Evolutionary conservation across 2,797 vertebrate species (phyloP), one percentile per base, ranked within the genome.

Genomic region (Lutjanus argentimaculatus): DNA sequence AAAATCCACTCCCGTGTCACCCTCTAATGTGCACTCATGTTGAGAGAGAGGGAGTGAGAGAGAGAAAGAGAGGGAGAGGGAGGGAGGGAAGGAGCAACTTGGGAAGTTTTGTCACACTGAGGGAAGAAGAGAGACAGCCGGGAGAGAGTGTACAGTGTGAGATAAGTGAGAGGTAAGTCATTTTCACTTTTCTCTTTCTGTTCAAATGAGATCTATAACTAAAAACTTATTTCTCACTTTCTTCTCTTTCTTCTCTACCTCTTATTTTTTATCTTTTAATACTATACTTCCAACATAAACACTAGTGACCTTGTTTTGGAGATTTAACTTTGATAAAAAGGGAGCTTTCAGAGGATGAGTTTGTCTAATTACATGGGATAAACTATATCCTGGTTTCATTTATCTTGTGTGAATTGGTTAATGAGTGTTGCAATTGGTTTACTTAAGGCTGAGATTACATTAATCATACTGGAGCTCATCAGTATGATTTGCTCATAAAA

Each of bases 111-210:
- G 79, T 81, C 65, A 85, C 64, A 78, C 85, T 71, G 82, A 87
- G 73, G 62, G 64, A 80, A 87, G 80, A 79, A 63, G 83, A 82
- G 53, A 51, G 68, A 77, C 75, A 67, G 74, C 21, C 42, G 10
- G 52, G 66, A 74, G 57, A 77, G 78, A 89, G 79, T 15, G 69
- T 36, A 81, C 53, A 77, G 72, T 59, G 78, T 74, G 73, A 72
- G 46, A 87, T 61, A 83, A 94, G 80, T 89, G 72, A 87, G 67
- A 61, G 92, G 93, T 94, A 88, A 93, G 93, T 91, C 13, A 30
- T 82, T 83, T 87, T 64, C 11, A 48, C 48, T 7, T 88, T 86
- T 79, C 58, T 77, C 19, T 68, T 48, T 5, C 15, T 57, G 9
- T 77, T 42, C 42, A 13, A 61, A 74, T 45, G 0, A 30, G 30